Evolutionary conservation across 2,888 invertebrate species (phyloP), one percentile per base, ranked within the genome.

Genomic region (Panopea generosa): DNA sequence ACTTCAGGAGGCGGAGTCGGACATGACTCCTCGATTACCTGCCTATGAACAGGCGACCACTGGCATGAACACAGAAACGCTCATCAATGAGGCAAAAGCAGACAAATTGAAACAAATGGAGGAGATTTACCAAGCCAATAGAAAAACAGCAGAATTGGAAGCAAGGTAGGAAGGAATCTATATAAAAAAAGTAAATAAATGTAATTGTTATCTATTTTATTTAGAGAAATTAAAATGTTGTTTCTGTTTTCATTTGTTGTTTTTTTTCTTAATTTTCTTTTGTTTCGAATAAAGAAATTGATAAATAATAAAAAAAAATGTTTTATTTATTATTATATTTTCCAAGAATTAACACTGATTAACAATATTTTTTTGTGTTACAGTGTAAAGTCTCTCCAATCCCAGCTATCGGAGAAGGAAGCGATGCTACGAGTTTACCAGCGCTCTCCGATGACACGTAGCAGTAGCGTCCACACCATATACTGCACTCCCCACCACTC

Each of bases 101-200:
- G 97, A 97, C 90, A 96, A 97, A 92, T 95, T 97, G 89, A 95
- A 96, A 59, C 97, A 97, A 90, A 96, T 97, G 96, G 97, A 97
- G 91, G 97, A 97, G 90, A 95, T 97, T 27, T 96, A 97, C 90
- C 95, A 95, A 11, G 96, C 96, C 7, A 96, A 97, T 92, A 96
- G 96, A 91, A 96, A 96, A 91, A 94, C 96, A n/a, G 96, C 96
- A 1, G 97, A 97, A 91, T 93, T 97, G 22, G 97, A 97, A 93
- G 95, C 96, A 90, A 96, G 95, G 96, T 96, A 93, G 86, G 90
- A 88, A 33, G n/a, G n/a, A n/a, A n/a, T n/a, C n/a, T 47, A 4
- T n/a, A n/a, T n/a, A n/a, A n/a, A n/a, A n/a, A n/a, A n/a, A n/a
- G n/a, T n/a, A 22, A n/a, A 14, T 9, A 14, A 43, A 47, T 27